phyloP scores from a whole-genome alignment of 2,888 invertebrate genomes.

The Drosophila koepferae region DNA sequence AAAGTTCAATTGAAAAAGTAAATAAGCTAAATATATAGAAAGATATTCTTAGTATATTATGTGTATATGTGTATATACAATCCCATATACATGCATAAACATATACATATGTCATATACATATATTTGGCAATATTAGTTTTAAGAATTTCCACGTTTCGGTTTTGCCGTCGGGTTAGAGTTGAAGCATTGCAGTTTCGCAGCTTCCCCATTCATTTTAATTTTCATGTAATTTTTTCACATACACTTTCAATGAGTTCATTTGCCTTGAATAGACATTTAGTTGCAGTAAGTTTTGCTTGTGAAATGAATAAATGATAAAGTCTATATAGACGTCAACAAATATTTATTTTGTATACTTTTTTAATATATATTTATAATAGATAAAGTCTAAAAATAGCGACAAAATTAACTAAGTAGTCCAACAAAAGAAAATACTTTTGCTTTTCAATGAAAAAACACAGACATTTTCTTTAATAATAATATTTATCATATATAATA shows the following conservation, averaged over 20 bases:
- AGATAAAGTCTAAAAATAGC: too few species aligned
- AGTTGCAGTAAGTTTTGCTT: neutral
- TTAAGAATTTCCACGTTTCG: constrained; percentile 12
- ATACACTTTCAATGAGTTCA: neutral
- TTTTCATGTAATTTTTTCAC: constrained; percentile 32
- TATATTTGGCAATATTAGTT: neutral
- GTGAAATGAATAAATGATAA: neutral
- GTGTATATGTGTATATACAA: neutral
- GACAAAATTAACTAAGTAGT: too few species aligned
- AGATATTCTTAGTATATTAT: too few species aligned
- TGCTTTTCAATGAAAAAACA: neutral
- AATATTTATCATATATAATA: neutral
- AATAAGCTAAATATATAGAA: neutral
- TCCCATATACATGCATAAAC: too few species aligned
- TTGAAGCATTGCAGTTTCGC: constrained; percentile 20
- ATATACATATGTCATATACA: neutral
- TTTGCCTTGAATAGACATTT: neutral
- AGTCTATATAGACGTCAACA: neutral
- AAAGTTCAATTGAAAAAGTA: neutral
- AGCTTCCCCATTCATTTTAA: constrained; percentile 45
- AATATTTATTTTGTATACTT: neutral
- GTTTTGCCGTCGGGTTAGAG: constrained; percentile 14
- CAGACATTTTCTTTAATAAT: neutral
- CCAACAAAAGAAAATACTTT: neutral
- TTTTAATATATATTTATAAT: too few species aligned